A percentile compares a stretch with the other conserved stretches of the same genome.
phyloP scores from a whole-genome alignment of 2,113 vertebrate species.

The Illadopsis cleaveri region DNA sequence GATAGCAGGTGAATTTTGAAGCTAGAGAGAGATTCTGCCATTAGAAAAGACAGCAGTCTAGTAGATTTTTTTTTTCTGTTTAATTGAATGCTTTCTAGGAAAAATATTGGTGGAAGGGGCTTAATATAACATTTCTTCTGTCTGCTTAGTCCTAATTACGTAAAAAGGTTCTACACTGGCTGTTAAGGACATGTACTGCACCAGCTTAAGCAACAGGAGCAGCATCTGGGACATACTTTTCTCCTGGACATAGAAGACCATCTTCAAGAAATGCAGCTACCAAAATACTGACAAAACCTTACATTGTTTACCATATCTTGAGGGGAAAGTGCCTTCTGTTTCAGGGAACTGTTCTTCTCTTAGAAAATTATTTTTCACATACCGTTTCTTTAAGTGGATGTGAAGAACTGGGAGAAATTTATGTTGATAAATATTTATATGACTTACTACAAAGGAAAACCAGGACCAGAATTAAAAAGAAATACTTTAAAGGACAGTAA shows the following conservation, averaged over 20 bases:
- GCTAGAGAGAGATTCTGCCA: neutral
- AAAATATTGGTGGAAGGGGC: neutral
- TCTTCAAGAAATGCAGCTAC: neutral
- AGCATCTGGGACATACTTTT: conserved; percentile 40
- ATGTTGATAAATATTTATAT: neutral
- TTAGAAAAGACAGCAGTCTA: conserved; percentile 14
- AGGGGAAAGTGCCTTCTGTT: neutral
- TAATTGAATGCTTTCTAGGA: conserved; percentile 8
- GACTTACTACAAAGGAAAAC: neutral
- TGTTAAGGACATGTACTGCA: conserved; percentile 15
- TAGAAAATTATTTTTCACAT: neutral
- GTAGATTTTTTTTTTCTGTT: neutral
- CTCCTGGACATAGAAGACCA: conserved; percentile 19
- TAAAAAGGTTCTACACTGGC: neutral
- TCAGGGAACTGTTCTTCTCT: neutral
- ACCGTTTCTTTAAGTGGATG: neutral
- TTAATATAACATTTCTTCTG: conserved; percentile 46
- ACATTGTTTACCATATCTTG: neutral
- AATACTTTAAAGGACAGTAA: neutral
- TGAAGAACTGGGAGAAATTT: neutral
- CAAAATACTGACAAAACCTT: conserved; percentile 5
- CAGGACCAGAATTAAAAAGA: neutral
- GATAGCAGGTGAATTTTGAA: neutral
- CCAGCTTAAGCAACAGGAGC: neutral
- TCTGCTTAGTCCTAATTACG: conserved; percentile 31